Evolutionary conservation across 2,113 vertebrate genomes (phyloP).

Genomic region (Myiopsitta monachus): DNA sequence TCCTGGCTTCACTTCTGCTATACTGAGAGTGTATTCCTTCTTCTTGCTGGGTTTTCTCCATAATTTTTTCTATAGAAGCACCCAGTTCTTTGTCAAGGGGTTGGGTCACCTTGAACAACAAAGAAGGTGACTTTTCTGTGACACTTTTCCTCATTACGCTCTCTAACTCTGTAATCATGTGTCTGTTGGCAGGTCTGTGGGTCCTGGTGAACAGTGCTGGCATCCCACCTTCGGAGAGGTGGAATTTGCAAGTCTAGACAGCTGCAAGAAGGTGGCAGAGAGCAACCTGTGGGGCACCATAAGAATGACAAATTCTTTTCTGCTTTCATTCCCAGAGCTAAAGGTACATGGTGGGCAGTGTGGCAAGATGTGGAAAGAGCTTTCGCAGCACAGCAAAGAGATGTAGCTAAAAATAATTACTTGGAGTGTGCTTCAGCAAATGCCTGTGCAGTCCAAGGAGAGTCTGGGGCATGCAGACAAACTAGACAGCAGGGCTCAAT

Average conservation of each 20-base stretch:
- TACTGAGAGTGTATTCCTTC: not conserved
- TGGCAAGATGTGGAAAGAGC: not conserved
- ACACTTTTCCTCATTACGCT: not conserved
- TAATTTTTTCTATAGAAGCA: not conserved
- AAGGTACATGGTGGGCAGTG: conserved; percentile 66
- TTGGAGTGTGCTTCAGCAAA: not conserved
- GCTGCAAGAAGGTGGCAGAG: conserved; percentile 82
- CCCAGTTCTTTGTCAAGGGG: not conserved
- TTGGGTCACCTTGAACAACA: not conserved
- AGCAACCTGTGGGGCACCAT: conserved; percentile 88
- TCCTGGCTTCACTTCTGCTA: not conserved
- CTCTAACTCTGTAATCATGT: not conserved
- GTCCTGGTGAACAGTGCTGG: conserved; percentile 88
- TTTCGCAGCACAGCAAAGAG: not conserved
- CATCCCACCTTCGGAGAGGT: conserved; percentile 84
- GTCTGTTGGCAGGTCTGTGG: conserved; percentile 81
- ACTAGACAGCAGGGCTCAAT: not conserved
- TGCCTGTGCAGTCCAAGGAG: not conserved
- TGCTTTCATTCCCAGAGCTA: conserved; percentile 84
- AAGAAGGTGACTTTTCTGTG: not conserved
- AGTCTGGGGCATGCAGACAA: not conserved
- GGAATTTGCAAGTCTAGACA: conserved; percentile 84
- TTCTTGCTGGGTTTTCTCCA: not conserved
- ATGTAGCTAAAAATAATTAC: not conserved
- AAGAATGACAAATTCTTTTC: conserved; percentile 85